These are phyloP conservation scores for Ranitomeya variabilis DNA, from an alignment of 2,113 vertebrate genomes.

Conservation along the genomic window DNA sequence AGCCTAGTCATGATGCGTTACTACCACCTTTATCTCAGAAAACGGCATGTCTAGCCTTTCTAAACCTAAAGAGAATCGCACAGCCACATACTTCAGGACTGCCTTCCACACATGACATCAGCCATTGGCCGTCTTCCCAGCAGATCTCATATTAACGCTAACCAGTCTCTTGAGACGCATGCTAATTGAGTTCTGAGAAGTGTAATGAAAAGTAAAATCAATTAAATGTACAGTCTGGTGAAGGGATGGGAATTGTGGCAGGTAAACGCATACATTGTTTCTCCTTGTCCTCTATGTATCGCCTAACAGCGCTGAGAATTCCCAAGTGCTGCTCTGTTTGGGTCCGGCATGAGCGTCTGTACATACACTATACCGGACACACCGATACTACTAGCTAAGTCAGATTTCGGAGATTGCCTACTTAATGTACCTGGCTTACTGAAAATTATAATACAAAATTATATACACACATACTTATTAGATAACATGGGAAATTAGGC, in stretches of 20 bases:
- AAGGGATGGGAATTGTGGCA: conserved; percentile 59
- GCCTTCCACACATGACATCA: conserved; percentile 60
- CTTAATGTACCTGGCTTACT: too few relatives aligned
- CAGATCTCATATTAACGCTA: conserved; percentile 60
- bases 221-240: conserved; percentile 67
- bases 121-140: conserved; percentile 63
- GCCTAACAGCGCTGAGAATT: too few relatives aligned
- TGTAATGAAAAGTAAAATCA: conserved; percentile 70
- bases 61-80: not conserved
- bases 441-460: too few relatives aligned
- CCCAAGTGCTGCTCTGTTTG: not conserved
- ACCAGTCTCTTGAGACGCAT: conserved; percentile 64
- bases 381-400: too few relatives aligned
- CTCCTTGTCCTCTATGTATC: not conserved
- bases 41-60: not conserved
- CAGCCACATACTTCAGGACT: conserved; percentile 38
- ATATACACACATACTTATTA: too few relatives aligned
- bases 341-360: too few relatives aligned
- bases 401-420: too few relatives aligned
- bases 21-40: too few relatives aligned
- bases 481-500: too few relatives aligned
- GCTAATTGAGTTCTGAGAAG: conserved; percentile 67
- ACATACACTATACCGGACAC: too few relatives aligned
- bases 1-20: too few relatives aligned
- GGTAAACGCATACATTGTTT: conserved; percentile 12